These are phyloP conservation scores for Gopherus evgoodei DNA, from an alignment of 2,113 vertebrate genomes.

Conservation along the genomic window DNA sequence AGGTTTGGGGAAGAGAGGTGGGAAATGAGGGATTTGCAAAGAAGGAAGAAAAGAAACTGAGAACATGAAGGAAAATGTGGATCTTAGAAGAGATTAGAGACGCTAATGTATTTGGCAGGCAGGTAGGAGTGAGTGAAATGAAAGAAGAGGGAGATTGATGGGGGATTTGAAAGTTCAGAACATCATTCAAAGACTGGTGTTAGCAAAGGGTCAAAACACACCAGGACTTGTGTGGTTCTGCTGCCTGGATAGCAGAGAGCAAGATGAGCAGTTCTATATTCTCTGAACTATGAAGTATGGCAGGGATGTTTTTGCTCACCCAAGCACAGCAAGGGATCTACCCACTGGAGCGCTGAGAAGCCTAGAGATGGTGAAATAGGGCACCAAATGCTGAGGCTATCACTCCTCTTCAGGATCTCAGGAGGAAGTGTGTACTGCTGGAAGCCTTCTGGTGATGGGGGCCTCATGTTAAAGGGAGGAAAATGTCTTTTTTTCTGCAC, in stretches of 20 bases:
- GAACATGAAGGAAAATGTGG: accelerated
- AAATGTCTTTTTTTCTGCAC: accelerated
- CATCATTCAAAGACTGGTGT: neutral
- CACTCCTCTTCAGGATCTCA: accelerated
- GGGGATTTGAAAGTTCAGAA: neutral
- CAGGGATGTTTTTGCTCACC: neutral
- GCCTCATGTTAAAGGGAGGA: accelerated
- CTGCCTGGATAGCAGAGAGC: neutral
- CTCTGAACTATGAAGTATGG: no score
- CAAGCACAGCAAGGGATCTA: accelerated
- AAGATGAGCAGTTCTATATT: neutral
- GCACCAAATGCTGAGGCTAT: neutral
- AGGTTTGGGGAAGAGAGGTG: neutral
- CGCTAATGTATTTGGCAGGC: accelerated
- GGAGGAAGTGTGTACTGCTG: accelerated
- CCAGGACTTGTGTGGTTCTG: neutral
- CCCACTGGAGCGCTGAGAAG: accelerated
- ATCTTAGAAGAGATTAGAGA: neutral
- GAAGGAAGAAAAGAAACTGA: neutral
- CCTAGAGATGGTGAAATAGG: accelerated
- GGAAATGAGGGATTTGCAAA: neutral
- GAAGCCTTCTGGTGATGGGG: neutral
- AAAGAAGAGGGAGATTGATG: accelerated
- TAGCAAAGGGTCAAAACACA: neutral
- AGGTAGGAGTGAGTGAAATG: neutral